A percentile compares a stretch with the other conserved stretches of the same genome.
Evolutionary conservation across 1,140 invertebrate genomes (phyloP).

Genomic region (Ips typographus): DNA sequence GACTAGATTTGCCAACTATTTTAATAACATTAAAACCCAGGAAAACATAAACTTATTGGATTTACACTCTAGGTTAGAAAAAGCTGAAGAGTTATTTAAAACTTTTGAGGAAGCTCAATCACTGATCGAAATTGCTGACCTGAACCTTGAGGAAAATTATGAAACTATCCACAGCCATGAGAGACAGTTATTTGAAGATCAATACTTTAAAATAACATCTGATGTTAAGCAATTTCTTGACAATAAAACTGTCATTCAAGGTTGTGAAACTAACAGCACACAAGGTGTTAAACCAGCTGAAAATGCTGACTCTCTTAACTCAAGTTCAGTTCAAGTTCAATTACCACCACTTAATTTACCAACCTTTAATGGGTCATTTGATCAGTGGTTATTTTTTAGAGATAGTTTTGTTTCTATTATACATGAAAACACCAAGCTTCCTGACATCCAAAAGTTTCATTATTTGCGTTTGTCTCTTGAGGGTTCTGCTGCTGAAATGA

Average conservation of each 20-base stretch:
- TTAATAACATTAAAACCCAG: conserved; percentile 8
- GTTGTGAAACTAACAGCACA: not conserved
- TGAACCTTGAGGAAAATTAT: conserved; percentile 14
- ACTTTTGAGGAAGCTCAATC: conserved; percentile 14
- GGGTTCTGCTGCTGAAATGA: conserved; percentile 41
- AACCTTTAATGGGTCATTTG: conserved; percentile 43
- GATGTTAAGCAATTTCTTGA: conserved; percentile 10
- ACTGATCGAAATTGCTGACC: conserved; percentile 10
- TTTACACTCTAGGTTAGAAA: conserved; percentile 13
- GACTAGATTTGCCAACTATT: conserved; percentile 16
- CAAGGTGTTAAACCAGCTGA: not conserved
- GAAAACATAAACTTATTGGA: conserved; percentile 10
- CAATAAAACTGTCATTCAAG: not conserved
- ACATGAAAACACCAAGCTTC: conserved; percentile 38
- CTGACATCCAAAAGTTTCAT: conserved; percentile 45
- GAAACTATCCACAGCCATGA: conserved; percentile 5
- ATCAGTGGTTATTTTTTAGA: conserved; percentile 46
- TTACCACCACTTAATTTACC: conserved; percentile 41
- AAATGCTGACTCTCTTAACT: not conserved
- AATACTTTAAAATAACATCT: conserved; percentile 13
- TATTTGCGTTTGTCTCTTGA: conserved; percentile 44
- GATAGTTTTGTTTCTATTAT: conserved; percentile 46
- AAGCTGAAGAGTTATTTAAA: conserved; percentile 10
- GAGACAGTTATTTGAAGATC: conserved; percentile 13
- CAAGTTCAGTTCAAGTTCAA: conserved; percentile 6